A percentile compares a stretch with the other conserved stretches of the same genome.
phyloP scores from a whole-genome alignment of 2,888 invertebrate genomes.

The Tenthredo livida region DNA sequence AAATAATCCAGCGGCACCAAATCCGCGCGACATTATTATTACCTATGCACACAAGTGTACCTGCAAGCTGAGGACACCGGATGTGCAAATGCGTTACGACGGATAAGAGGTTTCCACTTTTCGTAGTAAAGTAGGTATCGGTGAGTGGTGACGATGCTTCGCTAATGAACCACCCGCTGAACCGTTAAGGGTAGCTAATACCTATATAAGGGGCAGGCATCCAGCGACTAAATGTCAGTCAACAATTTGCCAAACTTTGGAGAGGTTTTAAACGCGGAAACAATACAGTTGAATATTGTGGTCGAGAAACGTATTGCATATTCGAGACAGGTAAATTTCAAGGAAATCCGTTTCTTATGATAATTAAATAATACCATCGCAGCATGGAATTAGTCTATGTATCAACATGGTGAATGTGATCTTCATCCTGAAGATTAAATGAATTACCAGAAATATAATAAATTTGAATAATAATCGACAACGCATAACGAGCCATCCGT shows the following conservation, averaged over 20 bases:
- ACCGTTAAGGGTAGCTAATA: conserved; percentile 52
- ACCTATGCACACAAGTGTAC: not conserved
- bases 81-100: conserved; percentile 19
- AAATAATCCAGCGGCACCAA: not conserved
- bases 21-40: not conserved
- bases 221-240: conserved; percentile 30
- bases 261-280: not conserved
- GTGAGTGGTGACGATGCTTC: conserved; percentile 14
- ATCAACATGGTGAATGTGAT: not conserved
- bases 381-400: not conserved
- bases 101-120: conserved; percentile 24
- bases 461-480: not conserved
- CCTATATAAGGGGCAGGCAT: conserved; percentile 14
- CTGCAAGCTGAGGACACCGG: not conserved
- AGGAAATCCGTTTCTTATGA: not conserved
- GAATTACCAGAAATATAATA: not conserved
- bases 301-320: not conserved
- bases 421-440: not conserved
- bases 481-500: not conserved
- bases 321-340: conserved; percentile 31
- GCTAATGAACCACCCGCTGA: conserved; percentile 35
- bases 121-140: not conserved
- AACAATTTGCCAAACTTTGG: conserved; percentile 17
- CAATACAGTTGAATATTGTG: not conserved
- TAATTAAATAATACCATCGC: not conserved